These are phyloP conservation scores for Cyaniris semiargus DNA, from an alignment of 2,888 invertebrate species.

Conservation along the genomic window DNA sequence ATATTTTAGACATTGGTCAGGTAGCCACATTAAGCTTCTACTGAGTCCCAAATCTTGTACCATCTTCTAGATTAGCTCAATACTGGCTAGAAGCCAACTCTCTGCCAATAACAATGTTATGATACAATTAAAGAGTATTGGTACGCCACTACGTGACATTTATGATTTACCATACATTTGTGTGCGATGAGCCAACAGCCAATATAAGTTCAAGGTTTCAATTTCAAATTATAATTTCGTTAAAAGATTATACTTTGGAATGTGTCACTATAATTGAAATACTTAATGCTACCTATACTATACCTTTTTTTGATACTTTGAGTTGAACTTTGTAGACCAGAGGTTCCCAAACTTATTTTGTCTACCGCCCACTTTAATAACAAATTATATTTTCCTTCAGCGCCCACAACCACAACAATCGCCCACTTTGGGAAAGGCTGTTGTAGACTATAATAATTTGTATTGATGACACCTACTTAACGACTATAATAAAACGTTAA, in stretches of 20 bases:
- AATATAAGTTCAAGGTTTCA: constrained; percentile 9
- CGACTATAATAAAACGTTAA: background rate
- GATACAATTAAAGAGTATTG: background rate
- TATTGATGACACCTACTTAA: background rate
- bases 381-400: too few relatives aligned
- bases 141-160: background rate
- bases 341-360: too few relatives aligned
- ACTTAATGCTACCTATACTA: background rate
- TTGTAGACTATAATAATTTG: background rate
- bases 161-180: background rate
- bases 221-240: constrained; percentile 18
- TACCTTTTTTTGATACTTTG: background rate
- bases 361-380: too few relatives aligned
- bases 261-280: background rate
- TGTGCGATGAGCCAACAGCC: background rate
- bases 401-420: too few relatives aligned
- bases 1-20: too few relatives aligned
- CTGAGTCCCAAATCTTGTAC: too few relatives aligned
- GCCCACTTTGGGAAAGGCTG: too few relatives aligned
- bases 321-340: background rate
- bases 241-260: background rate
- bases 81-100: too few relatives aligned
- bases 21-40: too few relatives aligned
- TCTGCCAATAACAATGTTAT: too few relatives aligned
- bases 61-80: too few relatives aligned